Evolutionary conservation across 2,797 vertebrate species (phyloP).

Genomic region (Microcaecilia unicolor): DNA sequence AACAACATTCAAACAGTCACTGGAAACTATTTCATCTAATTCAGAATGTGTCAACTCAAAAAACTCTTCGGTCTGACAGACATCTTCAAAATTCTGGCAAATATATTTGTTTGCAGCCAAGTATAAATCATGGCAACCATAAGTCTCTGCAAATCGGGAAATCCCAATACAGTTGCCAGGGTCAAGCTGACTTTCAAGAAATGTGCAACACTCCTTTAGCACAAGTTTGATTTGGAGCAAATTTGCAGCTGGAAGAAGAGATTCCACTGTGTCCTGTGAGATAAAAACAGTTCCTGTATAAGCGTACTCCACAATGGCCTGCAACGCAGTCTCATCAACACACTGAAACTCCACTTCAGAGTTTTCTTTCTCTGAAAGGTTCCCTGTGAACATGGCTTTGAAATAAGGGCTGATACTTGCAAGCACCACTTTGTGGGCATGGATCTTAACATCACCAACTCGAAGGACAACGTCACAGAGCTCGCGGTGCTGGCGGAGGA

Average conservation of each 20-base stretch:
- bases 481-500: constrained; percentile 89
- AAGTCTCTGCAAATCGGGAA: constrained; percentile 93
- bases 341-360: constrained; percentile 95
- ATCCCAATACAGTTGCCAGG: constrained; percentile 97
- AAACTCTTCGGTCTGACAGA: constrained; percentile 92
- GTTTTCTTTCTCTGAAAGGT: constrained; percentile 92
- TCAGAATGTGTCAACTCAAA: constrained; percentile 87
- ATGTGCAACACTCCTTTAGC: constrained; percentile 91
- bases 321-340: constrained; percentile 82
- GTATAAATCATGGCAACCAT: constrained; percentile 91
- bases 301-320: constrained; percentile 95
- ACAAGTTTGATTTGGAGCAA: constrained; percentile 94
- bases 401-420: constrained; percentile 98
- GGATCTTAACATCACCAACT: constrained; percentile 93
- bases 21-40: constrained; percentile 92
- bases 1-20: constrained; percentile 91
- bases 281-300: constrained; percentile 95
- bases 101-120: constrained; percentile 90
- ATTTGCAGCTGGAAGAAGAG: constrained; percentile 92
- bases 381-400: constrained; percentile 98
- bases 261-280: constrained; percentile 94
- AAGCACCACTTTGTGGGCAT: constrained; percentile 93
- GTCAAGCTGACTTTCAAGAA: constrained; percentile 92
- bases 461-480: constrained; percentile 91
- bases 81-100: constrained; percentile 94